Percentiles rank a stretch among this genome's conserved stretches.
These are phyloP conservation scores for Acronicta leporina DNA, from an alignment of 2,888 invertebrate genomes.

Conservation along the genomic window DNA sequence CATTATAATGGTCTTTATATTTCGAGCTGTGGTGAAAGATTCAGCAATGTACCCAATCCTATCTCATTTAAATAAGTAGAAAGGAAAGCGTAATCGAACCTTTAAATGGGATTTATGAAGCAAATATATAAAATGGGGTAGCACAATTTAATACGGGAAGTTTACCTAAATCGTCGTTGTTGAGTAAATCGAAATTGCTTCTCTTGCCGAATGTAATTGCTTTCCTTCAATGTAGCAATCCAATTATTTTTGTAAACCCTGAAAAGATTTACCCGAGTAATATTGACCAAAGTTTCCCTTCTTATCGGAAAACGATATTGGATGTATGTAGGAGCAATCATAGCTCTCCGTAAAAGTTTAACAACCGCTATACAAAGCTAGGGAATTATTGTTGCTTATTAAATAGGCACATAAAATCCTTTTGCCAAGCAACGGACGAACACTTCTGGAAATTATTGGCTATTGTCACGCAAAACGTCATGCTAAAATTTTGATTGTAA, in stretches of 20 bases:
- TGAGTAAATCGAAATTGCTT: constrained; percentile 81
- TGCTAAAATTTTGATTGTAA: constrained; percentile 36
- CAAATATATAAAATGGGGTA: constrained; percentile 75
- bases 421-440: constrained; percentile 14
- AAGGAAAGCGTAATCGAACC: constrained; percentile 73
- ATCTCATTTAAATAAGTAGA: constrained; percentile 73
- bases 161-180: constrained; percentile 79
- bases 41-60: constrained; percentile 61
- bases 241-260: constrained; percentile 86
- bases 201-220: constrained; percentile 83
- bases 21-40: constrained; percentile 53
- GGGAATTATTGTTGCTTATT: constrained; percentile 31
- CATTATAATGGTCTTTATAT: constrained; percentile 45
- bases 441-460: constrained; percentile 23
- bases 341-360: constrained; percentile 30
- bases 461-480: constrained; percentile 23
- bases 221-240: constrained; percentile 82
- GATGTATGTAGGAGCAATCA: constrained; percentile 62
- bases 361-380: constrained; percentile 10
- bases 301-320: constrained; percentile 82
- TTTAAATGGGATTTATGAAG: constrained; percentile 75
- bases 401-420: constrained; percentile 27
- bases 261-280: constrained; percentile 79
- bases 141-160: constrained; percentile 75
- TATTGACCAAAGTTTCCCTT: constrained; percentile 72